Base-by-base conservation (phyloP, 2,113 vertebrate genomes). In the Ciconia maguari region DNA sequence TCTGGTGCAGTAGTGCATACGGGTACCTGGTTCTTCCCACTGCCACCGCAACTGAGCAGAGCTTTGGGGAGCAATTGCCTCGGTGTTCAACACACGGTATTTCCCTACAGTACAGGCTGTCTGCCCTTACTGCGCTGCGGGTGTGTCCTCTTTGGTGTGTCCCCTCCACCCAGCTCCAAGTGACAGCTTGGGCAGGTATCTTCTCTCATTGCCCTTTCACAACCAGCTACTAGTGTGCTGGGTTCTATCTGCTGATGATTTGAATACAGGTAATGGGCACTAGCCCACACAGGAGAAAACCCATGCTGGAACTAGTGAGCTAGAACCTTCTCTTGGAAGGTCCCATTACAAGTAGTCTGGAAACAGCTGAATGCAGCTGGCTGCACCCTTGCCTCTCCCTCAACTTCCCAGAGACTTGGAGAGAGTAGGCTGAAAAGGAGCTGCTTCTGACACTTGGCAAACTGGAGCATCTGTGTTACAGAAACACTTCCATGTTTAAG, bases 71-170 rank as follows among this genome's bases (percentile, higher is more conserved):
- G 41, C 32, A 38, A n/a, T 8, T 8, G 30, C n/a, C 24, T 55
- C 4, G 0, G 10, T n/a, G 22, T 46, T 77, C 30, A 41, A 7
- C 0, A 4, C 11, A n/a, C 1, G 1, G 16, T n/a, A 15, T 51
- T 74, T 66, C 60, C 44, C 24, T 13, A 3, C 17, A 12, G 26
- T 14, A 27, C 16, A 13, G 46, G 41, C 41, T 41, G 27, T 46
- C 60, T 82, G 70, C 54, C 62, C 10, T 54, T 13, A 9, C 29
- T 30, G 72, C 7, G 3, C 29, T 41, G 41, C 1, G 4, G 38
- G 11, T 11, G 25, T 46, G 25, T 44, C n/a, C n/a, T n/a, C 19
- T 36, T 38, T 48, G 57, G 9, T 32, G 17, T 18, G 49, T 57
- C 17, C 30, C 13, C 9, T 68, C 61, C 46, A 34, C 46, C 24